A percentile compares a stretch with the other conserved stretches of the same genome.
phyloP scores from a whole-genome alignment of 1,140 invertebrate genomes.

The Oreohelix idahoensis region DNA sequence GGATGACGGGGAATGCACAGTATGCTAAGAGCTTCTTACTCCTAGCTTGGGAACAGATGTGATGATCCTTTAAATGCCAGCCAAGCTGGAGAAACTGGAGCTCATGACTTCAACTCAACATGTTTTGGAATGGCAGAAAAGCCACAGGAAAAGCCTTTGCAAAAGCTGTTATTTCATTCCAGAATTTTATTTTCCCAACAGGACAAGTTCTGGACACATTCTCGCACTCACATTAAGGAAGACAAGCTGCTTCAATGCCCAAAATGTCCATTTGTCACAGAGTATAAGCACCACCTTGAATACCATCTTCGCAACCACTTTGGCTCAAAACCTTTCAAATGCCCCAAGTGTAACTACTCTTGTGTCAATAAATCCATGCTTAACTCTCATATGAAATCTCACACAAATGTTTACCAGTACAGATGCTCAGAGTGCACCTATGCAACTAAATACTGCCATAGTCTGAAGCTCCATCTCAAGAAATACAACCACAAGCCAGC shows the following conservation, averaged over 20 bases:
- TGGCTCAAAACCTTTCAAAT: slow-evolving; percentile 97
- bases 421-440: slow-evolving; percentile 95
- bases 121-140: too few relatives aligned
- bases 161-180: too few relatives aligned
- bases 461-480: slow-evolving; percentile 93
- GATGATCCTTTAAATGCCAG: too few relatives aligned
- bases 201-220: slow-evolving; percentile 93
- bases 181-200: slow-evolving; percentile 40
- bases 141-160: too few relatives aligned
- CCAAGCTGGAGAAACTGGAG: too few relatives aligned
- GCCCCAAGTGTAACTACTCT: slow-evolving; percentile 79
- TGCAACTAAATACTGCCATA: slow-evolving; percentile 98
- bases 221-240: slow-evolving; percentile 88
- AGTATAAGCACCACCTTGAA: slow-evolving; percentile 98
- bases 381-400: slow-evolving; percentile 98
- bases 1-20: too few relatives aligned
- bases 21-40: too few relatives aligned
- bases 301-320: slow-evolving; percentile 95
- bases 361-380: slow-evolving; percentile 99
- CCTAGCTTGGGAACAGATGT: too few relatives aligned
- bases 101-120: too few relatives aligned
- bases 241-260: slow-evolving; percentile 93
- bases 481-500: slow-evolving; percentile 87
- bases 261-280: slow-evolving; percentile 96
- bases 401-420: slow-evolving; percentile 97